Conservation (phyloP, 1,140 invertebrate genomes). For the Cydia amplana region DNA sequence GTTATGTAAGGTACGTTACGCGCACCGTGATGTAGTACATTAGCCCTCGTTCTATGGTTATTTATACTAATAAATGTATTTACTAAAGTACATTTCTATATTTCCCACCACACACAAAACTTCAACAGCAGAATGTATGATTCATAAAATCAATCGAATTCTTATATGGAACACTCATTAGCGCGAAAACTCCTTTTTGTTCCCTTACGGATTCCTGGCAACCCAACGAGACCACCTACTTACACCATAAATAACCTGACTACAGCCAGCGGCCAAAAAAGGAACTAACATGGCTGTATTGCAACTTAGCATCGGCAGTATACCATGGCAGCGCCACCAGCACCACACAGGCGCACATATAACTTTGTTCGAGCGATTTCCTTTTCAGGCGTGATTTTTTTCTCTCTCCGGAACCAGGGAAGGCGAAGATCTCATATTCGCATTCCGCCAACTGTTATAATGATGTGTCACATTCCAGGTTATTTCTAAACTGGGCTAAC, state of each 20-base stretch:
- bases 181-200: background rate
- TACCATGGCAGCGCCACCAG: background rate
- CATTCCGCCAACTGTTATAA: constrained; percentile 20
- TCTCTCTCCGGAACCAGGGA: background rate
- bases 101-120: background rate
- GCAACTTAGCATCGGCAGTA: background rate
- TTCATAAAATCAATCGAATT: background rate
- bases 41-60: no score
- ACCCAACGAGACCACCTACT: constrained; percentile 14
- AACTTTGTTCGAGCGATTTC: constrained; percentile 4
- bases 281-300: constrained; percentile 2
- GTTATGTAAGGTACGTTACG: no score
- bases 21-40: no score
- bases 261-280: background rate
- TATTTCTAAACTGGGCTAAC: constrained; percentile 28
- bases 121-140: background rate
- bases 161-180: constrained; percentile 3
- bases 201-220: constrained; percentile 13
- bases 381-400: constrained; percentile 20
- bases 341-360: constrained; percentile 9
- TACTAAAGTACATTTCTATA: background rate
- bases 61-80: background rate
- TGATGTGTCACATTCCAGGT: constrained; percentile 27
- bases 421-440: constrained; percentile 16
- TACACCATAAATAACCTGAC: constrained; percentile 11